Percentiles rank a stretch among this genome's conserved stretches.
phyloP scores from a whole-genome alignment of 2,888 invertebrate genomes.

The Acronicta leporina region DNA sequence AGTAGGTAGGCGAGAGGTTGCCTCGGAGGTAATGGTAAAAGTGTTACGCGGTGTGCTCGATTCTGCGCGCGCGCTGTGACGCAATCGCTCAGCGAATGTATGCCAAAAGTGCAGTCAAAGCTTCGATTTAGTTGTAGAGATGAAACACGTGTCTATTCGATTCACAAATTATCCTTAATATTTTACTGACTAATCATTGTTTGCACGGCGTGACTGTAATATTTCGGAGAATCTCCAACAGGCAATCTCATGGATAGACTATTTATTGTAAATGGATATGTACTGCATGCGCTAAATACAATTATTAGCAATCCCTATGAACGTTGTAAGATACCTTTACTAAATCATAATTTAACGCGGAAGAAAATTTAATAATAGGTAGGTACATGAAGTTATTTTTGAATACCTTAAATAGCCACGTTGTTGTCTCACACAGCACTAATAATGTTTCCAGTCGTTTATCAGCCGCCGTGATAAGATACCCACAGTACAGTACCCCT shows the following conservation, averaged over 20 bases:
- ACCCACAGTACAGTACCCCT: constrained; percentile 75
- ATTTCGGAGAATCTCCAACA: neutral
- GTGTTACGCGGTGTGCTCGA: constrained; percentile 85
- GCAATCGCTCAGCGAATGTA: constrained; percentile 82
- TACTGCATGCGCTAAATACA: too few species aligned
- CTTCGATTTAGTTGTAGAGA: constrained; percentile 61
- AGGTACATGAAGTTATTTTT: constrained; percentile 52
- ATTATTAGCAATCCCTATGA: too few species aligned
- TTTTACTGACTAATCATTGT: neutral
- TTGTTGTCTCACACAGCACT: constrained; percentile 72
- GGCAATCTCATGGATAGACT: too few species aligned
- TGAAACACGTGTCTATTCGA: constrained; percentile 37
- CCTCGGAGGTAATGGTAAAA: constrained; percentile 81
- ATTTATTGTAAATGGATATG: too few species aligned
- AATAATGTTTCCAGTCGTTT: constrained; percentile 75
- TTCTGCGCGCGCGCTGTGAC: constrained; percentile 75
- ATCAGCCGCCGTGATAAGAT: constrained; percentile 83
- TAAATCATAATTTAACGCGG: constrained; percentile 39
- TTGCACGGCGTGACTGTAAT: too few species aligned
- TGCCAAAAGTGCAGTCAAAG: constrained; percentile 86
- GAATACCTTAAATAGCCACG: constrained; percentile 63
- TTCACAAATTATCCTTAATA: too few species aligned
- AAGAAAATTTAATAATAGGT: constrained; percentile 58
- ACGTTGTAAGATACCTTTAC: constrained; percentile 29
- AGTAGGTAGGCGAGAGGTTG: constrained; percentile 78